Evolutionary conservation across 2,888 invertebrate genomes (phyloP), one percentile per base, ranked within the genome.

Genomic region (Phaedon cochleariae): DNA sequence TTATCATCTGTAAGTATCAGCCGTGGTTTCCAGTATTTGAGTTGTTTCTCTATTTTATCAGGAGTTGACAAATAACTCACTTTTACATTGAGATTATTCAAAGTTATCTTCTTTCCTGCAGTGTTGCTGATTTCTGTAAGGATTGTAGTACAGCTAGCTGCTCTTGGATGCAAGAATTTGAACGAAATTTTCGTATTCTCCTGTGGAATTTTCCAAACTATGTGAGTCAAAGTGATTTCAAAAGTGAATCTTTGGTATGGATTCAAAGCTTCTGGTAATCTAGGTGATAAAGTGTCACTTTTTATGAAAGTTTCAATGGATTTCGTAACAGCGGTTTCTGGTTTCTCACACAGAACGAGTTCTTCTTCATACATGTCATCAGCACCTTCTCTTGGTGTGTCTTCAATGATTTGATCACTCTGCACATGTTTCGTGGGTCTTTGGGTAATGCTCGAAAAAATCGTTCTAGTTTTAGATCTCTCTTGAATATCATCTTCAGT

Each of bases 141-240:
- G 46, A 79, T 76, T 2, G 71, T 70, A 3, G 79, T 72, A 53
- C 66, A 73, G 48, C 77, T 77, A 1, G 76, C 70, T 1, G 79
- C 78, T 67, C 76, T 79, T 0, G 82, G 82, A 64, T 83, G 82
- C n/a, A 76, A 69, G 64, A 83, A 81, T 67, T 79, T 81, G 49
- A 81, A 74, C 34, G 73, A 70, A 29, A 79, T 69, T 57, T 73
- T 74, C n/a, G 64, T 72, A 0, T 71, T 65, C 15, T 69, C 66
- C 4, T 68, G 69, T 0, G 68, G 48, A 9, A 69, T 73, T 51
- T 72, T 74, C 77, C 80, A 79, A 3, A 68, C 61, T 17, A 82
- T 66, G 48, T 69, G 74, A 48, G 77, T 77, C 9, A 82, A 55
- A 15, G 75, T 74, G 1, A 81, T 69, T n/a, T 79, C 76, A 26